phyloP scores from a whole-genome alignment of 1,140 invertebrate species.

The Xylocopa sonorina region DNA sequence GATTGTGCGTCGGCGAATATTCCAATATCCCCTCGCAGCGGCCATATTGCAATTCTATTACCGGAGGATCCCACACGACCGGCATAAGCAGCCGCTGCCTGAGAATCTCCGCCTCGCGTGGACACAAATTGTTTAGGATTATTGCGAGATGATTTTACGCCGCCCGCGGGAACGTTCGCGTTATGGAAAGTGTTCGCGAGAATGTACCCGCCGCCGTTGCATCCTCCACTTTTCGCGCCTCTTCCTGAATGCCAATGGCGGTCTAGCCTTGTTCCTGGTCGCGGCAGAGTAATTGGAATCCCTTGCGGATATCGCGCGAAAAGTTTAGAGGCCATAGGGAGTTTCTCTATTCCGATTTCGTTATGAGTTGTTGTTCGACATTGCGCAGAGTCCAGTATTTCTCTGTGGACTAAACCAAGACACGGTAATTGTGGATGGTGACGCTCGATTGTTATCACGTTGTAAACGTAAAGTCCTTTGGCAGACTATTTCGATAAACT shows the following conservation, averaged over 20 bases:
- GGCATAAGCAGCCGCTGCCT: conserved; percentile 48
- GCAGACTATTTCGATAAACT: too few species aligned
- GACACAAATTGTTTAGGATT: conserved; percentile 55
- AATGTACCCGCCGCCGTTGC: too few species aligned
- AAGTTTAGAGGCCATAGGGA: too few species aligned
- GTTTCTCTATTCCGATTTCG: too few species aligned
- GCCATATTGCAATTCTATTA: conserved; percentile 66
- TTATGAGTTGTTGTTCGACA: too few species aligned
- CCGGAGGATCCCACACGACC: conserved; percentile 70
- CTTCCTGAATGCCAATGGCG: conserved; percentile 1
- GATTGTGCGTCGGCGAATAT: conserved; percentile 75
- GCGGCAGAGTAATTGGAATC: background rate
- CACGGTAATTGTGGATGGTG: too few species aligned
- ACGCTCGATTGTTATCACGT: too few species aligned
- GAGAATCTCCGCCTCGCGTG: conserved; percentile 32
- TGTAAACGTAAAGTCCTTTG: too few species aligned
- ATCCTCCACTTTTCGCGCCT: conserved; percentile 2
- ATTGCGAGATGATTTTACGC: conserved; percentile 58
- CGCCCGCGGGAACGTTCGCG: background rate
- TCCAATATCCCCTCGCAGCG: conserved; percentile 65
- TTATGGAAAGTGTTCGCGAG: too few species aligned
- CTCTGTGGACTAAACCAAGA: too few species aligned
- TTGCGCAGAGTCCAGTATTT: too few species aligned
- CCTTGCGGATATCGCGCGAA: too few species aligned
- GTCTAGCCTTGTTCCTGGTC: background rate